phyloP scores from a whole-genome alignment of 2,888 invertebrate genomes.

The Orthosia cruda region DNA sequence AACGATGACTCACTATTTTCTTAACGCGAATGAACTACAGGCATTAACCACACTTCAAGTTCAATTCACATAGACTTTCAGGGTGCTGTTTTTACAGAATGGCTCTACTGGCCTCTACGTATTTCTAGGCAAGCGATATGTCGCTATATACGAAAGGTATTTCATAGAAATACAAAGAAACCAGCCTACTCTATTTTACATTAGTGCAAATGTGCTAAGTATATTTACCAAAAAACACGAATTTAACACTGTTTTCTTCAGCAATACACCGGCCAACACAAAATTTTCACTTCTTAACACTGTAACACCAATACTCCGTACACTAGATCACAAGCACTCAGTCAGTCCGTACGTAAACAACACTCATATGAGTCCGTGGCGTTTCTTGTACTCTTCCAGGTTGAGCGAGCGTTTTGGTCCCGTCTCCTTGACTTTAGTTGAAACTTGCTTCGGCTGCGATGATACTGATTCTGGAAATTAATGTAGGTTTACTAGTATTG shows the following conservation, averaged over 20 bases:
- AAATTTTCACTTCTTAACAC: constrained; percentile 23
- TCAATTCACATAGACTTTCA: too few relatives aligned
- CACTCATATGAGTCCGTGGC: constrained; percentile 96
- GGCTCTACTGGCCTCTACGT: too few relatives aligned
- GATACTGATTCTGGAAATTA: constrained; percentile 92
- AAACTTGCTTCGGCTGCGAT: constrained; percentile 94
- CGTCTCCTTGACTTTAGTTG: constrained; percentile 94
- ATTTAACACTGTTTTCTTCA: not conserved
- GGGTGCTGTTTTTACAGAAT: too few relatives aligned
- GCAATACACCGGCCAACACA: not conserved
- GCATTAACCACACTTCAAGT: too few relatives aligned
- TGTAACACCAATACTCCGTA: constrained; percentile 34
- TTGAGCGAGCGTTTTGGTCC: constrained; percentile 97
- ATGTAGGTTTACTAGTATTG: constrained; percentile 47
- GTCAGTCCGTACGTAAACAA: constrained; percentile 29
- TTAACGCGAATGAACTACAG: too few relatives aligned
- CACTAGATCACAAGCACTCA: constrained; percentile 47
- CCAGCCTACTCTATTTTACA: not conserved
- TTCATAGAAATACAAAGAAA: too few relatives aligned
- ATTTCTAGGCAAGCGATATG: too few relatives aligned
- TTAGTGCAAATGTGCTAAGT: not conserved
- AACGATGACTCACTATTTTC: too few relatives aligned
- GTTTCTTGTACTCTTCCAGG: constrained; percentile 98
- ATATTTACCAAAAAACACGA: not conserved
- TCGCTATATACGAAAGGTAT: too few relatives aligned